Evolutionary conservation across 2,113 vertebrate species (phyloP).

Genomic region (Microcebus jonahi): DNA sequence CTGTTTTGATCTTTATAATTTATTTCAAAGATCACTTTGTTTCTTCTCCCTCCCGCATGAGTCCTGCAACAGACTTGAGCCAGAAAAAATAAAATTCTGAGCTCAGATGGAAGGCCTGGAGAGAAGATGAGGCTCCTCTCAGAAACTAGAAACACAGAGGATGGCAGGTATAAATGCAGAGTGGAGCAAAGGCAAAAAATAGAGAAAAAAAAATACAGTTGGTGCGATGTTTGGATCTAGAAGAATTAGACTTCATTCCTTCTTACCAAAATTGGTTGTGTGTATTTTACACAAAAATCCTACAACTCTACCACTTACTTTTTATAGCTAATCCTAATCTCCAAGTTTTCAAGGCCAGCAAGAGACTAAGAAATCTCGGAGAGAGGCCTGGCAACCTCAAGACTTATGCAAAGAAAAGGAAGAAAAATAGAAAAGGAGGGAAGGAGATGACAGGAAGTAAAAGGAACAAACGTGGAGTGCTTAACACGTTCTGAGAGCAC

Average conservation of each 20-base stretch:
- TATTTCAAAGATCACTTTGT: neutral
- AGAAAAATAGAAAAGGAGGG: neutral
- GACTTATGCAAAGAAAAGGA: neutral
- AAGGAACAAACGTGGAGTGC: neutral
- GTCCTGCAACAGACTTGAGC: neutral
- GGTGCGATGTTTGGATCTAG: too few relatives aligned
- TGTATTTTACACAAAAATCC: neutral
- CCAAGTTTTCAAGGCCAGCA: neutral
- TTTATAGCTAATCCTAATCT: neutral
- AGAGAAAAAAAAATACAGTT: neutral
- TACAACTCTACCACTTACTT: neutral
- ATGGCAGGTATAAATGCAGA: rapidly evolving
- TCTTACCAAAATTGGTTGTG: neutral
- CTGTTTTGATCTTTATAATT: neutral
- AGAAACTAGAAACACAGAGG: neutral
- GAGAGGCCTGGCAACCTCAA: neutral
- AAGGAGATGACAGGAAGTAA: neutral
- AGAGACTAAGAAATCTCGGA: neutral
- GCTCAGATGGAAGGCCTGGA: neutral
- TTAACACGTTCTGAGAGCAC: rapidly evolving
- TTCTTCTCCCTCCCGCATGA: neutral
- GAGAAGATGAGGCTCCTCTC: neutral
- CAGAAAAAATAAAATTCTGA: neutral
- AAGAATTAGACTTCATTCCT: neutral
- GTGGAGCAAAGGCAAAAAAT: rapidly evolving